Percentiles rank a stretch among this genome's conserved stretches.
Evolutionary conservation across 2,113 vertebrate genomes (phyloP).

Genomic region (Ageneiosus marmoratus): DNA sequence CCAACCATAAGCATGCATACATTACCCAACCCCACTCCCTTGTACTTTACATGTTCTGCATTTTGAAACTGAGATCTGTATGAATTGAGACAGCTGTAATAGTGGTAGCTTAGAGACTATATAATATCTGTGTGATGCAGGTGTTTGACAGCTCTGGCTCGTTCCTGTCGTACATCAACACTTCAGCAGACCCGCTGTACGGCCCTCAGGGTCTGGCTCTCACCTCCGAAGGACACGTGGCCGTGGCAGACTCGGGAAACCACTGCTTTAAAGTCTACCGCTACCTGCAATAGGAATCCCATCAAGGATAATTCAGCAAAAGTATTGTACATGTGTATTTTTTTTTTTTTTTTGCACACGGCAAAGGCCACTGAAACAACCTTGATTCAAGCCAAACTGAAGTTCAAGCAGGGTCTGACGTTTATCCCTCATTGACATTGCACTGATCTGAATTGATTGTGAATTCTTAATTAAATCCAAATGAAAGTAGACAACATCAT

Average conservation of each 20-base stretch:
- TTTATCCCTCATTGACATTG: background rate
- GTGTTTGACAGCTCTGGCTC: conserved; percentile 95
- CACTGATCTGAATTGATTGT: conserved; percentile 5
- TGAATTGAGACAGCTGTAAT: background rate
- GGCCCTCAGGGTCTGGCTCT: conserved; percentile 93
- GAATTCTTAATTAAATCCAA: background rate
- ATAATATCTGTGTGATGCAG: conserved; percentile 60
- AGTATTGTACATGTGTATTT: conserved; percentile 61
- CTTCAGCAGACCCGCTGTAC: conserved; percentile 89
- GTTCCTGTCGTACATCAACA: conserved; percentile 97
- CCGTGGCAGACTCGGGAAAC: conserved; percentile 94
- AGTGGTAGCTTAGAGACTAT: background rate
- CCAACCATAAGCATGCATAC: no score
- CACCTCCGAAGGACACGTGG: conserved; percentile 93
- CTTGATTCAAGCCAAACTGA: background rate
- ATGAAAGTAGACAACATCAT: background rate
- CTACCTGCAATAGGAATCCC: conserved; percentile 85
- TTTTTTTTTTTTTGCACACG: conserved; percentile 64
- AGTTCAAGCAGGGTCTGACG: conserved; percentile 9
- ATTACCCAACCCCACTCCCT: no score
- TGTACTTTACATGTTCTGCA: no score
- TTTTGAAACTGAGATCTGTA: background rate
- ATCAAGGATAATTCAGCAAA: conserved; percentile 36
- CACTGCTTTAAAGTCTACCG: conserved; percentile 98
- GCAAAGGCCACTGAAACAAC: background rate